Evolutionary conservation across 2,797 vertebrate genomes (phyloP).

Genomic region (Cephalopachus bancanus): DNA sequence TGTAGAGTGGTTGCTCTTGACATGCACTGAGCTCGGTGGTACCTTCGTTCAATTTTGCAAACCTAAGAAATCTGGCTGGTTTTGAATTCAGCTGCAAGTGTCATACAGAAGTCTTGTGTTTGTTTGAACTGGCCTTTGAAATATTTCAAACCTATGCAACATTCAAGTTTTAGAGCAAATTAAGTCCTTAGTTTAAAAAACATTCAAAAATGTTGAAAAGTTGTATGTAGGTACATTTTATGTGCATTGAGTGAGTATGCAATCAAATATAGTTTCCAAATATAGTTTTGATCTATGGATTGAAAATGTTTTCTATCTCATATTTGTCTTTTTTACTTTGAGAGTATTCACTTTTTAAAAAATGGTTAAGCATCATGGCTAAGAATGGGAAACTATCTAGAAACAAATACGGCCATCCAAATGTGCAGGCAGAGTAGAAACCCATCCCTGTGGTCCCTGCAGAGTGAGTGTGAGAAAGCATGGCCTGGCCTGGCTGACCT

Average conservation of each 20-base stretch:
- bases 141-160: constrained; percentile 40
- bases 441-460: neutral
- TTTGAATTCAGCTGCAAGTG: constrained; percentile 50
- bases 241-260: neutral
- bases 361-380: neutral
- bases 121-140: constrained; percentile 40
- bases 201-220: neutral
- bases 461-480: neutral
- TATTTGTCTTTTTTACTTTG: neutral
- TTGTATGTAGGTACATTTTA: neutral
- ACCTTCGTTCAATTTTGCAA: constrained; percentile 49
- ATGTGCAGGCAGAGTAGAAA: neutral
- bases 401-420: neutral
- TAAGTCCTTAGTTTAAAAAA: constrained; percentile 39
- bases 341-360: neutral
- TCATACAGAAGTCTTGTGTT: constrained; percentile 38
- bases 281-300: neutral
- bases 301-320: constrained; percentile 29
- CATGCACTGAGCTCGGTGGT: neutral
- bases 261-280: constrained; percentile 23
- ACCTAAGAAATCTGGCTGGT: constrained; percentile 50
- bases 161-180: constrained; percentile 38
- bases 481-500: neutral
- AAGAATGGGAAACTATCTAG: neutral
- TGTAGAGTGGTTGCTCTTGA: neutral